phyloP scores from a whole-genome alignment of 2,888 invertebrate genomes.

The Oscheius sp. region DNA sequence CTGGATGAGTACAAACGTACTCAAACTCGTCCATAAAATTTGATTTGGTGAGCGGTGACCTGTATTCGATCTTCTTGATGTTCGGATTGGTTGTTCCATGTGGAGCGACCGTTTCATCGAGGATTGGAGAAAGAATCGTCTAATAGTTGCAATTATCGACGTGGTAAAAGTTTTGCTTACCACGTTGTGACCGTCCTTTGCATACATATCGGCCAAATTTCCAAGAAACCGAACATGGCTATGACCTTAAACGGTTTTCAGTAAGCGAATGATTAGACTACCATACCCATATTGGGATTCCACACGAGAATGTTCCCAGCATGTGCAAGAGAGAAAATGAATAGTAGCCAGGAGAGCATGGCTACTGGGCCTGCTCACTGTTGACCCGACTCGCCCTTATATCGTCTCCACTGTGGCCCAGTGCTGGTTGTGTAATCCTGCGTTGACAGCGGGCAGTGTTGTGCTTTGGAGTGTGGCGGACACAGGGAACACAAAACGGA shows the following conservation, averaged over 20 bases:
- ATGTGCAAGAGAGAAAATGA: background rate
- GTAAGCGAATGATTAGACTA: too few relatives aligned
- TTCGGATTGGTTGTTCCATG: conserved; percentile 19
- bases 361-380: too few relatives aligned
- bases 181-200: conserved; percentile 37
- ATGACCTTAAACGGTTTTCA: background rate
- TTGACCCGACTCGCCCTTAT: too few relatives aligned
- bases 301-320: conserved; percentile 20
- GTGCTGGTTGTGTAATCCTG: too few relatives aligned
- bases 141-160: background rate
- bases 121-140: conserved; percentile 20
- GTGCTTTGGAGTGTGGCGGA: too few relatives aligned
- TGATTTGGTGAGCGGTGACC: background rate
- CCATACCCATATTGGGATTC: conserved; percentile 17
- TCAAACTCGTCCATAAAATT: conserved; percentile 10
- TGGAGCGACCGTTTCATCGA: conserved; percentile 16
- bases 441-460: too few relatives aligned
- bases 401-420: too few relatives aligned
- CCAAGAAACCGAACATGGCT: background rate
- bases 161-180: conserved; percentile 12
- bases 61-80: conserved; percentile 8
- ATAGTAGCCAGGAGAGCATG: too few relatives aligned
- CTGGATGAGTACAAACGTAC: background rate
- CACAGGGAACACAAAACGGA: too few relatives aligned
- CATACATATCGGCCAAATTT: conserved; percentile 21